Base-by-base conservation (phyloP, 2,797 vertebrate genomes). In the Labeo calbasu region DNA sequence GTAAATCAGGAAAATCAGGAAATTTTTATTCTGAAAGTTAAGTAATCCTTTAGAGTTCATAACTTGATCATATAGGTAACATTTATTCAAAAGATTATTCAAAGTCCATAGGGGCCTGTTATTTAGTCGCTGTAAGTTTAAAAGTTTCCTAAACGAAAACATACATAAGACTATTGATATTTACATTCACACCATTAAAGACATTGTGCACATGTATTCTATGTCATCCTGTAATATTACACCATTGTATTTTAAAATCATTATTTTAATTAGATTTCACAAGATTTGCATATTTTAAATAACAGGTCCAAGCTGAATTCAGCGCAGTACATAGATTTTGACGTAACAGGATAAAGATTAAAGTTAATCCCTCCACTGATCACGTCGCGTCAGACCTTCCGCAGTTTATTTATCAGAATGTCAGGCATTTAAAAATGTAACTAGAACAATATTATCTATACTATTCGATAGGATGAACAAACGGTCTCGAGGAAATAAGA, bases 341-440 rank as follows among this genome's bases (percentile, higher is more conserved):
- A 53, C 48, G 48, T 40, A 28, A 76, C 11, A 53, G 14, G 28
- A 71, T 25, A 4, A 48, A 32, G 73, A 76, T 50, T 82, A 40
- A 13, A 36, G 23, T 23, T 79, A 79, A 86, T 82, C 85, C 68
- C 19, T 69, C 17, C 23, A 2, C 6, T 46, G n/a, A 28, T 28
- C 5, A 14, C 53, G 46, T 65, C 46, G 32, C 66, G 70, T 85
- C 76, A 71, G 8, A n/a, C 63, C 55, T 25, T 79, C 73, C 15
- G 50, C n/a, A 4, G 12, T 79, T 68, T 11, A 70, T 57, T 21
- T 46, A 59, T 59, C 13, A 57, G 13, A 28, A 28, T 61, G 6
- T 3, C 14, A 28, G 19, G n/a, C 9, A 21, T 82, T 65, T n/a
- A 59, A 15, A 71, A 28, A 75, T 17, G 7, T 4, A 19, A 15